phyloP scores from a whole-genome alignment of 2,113 vertebrate species.

The Pedionomus torquatus region DNA sequence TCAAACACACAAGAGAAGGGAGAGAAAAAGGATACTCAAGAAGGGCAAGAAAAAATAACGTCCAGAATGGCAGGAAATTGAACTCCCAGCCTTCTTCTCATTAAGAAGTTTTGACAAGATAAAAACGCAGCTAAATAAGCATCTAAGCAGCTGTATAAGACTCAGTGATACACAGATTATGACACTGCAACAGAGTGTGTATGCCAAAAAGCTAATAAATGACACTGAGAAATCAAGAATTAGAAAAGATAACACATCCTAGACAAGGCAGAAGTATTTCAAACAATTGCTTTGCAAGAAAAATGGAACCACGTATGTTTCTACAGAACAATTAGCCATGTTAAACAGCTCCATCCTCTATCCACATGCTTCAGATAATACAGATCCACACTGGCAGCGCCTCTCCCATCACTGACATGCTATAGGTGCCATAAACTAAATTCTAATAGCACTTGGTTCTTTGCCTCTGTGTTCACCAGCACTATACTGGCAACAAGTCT shows the following conservation, averaged over 20 bases:
- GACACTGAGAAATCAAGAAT: neutral
- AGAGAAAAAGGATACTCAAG: neutral
- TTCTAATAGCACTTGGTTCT: neutral
- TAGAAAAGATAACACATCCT: neutral
- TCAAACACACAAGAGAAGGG: neutral
- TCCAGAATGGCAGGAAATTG: slow-evolving; percentile 54
- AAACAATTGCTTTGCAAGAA: neutral
- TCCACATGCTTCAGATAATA: rapidly evolving
- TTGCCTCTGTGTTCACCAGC: neutral
- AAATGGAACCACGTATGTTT: neutral
- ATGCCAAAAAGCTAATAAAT: neutral
- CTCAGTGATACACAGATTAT: neutral
- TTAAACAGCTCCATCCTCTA: neutral
- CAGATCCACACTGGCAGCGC: neutral
- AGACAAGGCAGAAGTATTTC: neutral
- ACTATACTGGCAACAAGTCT: neutral
- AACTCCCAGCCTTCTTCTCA: slow-evolving; percentile 29
- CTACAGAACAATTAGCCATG: neutral
- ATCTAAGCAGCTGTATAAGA: slow-evolving; percentile 13
- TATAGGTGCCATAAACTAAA: neutral
- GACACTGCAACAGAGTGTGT: neutral
- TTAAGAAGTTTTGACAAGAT: slow-evolving; percentile 52
- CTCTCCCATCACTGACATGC: rapidly evolving
- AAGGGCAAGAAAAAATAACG: neutral
- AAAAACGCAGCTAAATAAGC: neutral